Evolutionary conservation across 2,888 invertebrate genomes (phyloP), one percentile per base, ranked within the genome.

Genomic region (Microctonus aethiopoides): DNA sequence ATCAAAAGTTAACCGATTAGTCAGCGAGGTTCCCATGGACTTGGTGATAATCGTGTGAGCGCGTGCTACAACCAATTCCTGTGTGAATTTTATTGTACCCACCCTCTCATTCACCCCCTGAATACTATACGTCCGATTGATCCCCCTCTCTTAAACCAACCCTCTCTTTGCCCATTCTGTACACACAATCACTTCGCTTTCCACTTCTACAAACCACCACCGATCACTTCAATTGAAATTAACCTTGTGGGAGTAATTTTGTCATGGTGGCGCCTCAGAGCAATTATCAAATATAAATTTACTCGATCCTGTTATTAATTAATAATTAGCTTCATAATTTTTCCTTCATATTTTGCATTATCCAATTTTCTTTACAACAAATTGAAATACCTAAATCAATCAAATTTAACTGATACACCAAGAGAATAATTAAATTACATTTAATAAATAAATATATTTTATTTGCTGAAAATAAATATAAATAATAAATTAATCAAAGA

Each of bases 61-160:
- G 83, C 81, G 83, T 83, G 84, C 79, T 78, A 75, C 77, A 75
- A 79, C 77, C 81, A 77, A 83, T 82, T 82, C 82, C 84, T 83
- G 80, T 82, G 83, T 85, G 85, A 84, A 83, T 81, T 83, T 81
- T 79, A 84, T 84, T 81, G 79, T 77, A 74, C 77, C 75, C 81
- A 81, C 81, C 81, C 83, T 76, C 78, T 62, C 62, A 61, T 64
- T 52, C 66, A 51, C 71, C 69, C 61, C 63, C 71, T 71, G 68
- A 61, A 7, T 24, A 24, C 54, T 13, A 70, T 51, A 67, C 57
- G 26, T 56, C 32, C 70, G 52, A 67, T 68, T 32, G 29, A 41
- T 63, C 69, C 61, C 71, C 68, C 72, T 59, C 63, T 56, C 59
- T n/a, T n/a, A n/a, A n/a, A n/a, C n/a, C n/a, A 51, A 61, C 67